Percentiles rank a stretch among this genome's conserved stretches.
Evolutionary conservation across 2,113 vertebrate genomes (phyloP).

Genomic region (Silurus asotus): DNA sequence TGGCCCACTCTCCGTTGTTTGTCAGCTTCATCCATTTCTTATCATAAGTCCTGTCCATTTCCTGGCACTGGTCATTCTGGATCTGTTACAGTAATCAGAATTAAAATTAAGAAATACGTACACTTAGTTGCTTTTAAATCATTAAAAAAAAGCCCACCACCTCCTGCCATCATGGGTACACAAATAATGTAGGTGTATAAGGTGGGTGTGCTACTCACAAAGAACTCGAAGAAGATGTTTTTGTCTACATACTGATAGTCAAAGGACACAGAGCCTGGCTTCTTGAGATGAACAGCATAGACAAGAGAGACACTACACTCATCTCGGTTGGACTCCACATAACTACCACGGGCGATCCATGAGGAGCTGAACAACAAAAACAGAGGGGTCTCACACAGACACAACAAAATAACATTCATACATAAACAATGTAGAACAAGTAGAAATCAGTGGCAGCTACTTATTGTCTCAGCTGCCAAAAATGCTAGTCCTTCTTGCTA

Average conservation of each 20-base stretch:
- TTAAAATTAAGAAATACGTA: background rate
- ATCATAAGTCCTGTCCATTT: conserved; percentile 82
- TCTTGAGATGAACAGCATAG: conserved; percentile 95
- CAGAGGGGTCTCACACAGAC: background rate
- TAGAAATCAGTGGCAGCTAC: too few species aligned
- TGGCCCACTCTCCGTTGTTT: conserved; percentile 87
- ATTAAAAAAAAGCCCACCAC: background rate
- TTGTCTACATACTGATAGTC: conserved; percentile 97
- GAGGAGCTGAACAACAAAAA: conserved; percentile 72
- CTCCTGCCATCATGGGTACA: background rate
- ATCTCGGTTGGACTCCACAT: conserved; percentile 93
- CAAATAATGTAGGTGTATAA: background rate
- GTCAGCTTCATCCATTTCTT: conserved; percentile 93
- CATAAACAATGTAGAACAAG: background rate
- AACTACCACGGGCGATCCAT: conserved; percentile 89
- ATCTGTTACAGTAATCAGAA: conserved; percentile 74
- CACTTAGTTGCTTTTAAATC: background rate
- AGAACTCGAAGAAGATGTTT: conserved; percentile 97
- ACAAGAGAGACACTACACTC: conserved; percentile 96
- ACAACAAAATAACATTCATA: background rate
- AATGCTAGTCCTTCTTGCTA: background rate
- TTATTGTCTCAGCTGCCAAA: background rate
- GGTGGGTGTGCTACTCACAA: conserved; percentile 77
- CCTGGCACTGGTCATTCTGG: conserved; percentile 97
- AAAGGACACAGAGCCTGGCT: conserved; percentile 88